These are phyloP conservation scores for Okapia johnstoni DNA, from an alignment of 2,113 vertebrate genomes.

Conservation along the genomic window DNA sequence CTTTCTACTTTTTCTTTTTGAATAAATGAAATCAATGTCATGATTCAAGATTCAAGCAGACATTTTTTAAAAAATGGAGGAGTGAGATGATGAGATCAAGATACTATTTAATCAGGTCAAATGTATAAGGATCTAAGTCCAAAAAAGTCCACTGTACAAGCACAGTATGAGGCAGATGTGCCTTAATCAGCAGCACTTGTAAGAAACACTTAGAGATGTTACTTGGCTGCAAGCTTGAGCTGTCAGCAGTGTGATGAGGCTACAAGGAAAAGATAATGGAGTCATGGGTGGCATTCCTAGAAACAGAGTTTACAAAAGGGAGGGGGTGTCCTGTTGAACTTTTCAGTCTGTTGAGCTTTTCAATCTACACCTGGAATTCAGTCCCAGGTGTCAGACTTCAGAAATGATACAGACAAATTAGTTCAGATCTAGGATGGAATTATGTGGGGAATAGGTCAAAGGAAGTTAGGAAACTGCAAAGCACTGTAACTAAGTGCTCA, in stretches of 20 bases:
- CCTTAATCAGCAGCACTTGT: slow-evolving; percentile 37
- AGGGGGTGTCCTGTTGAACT: neutral
- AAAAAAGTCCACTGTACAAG: neutral
- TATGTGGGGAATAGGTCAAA: neutral
- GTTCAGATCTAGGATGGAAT: neutral
- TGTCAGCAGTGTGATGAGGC: neutral
- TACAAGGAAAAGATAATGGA: neutral
- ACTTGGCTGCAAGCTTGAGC: neutral
- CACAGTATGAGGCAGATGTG: slow-evolving; percentile 5
- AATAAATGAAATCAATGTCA: neutral
- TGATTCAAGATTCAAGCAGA: slow-evolving; percentile 10
- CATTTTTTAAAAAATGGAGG: neutral
- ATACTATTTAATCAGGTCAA: slow-evolving; percentile 62
- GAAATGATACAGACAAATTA: neutral
- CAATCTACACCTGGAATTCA: neutral
- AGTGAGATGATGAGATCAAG: slow-evolving; percentile 47
- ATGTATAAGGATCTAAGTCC: slow-evolving; percentile 30
- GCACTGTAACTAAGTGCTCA: neutral
- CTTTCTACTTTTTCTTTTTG: neutral
- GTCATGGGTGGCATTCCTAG: neutral
- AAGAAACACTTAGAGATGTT: slow-evolving; percentile 14
- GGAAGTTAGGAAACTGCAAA: neutral
- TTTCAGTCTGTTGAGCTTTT: neutral
- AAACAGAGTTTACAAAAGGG: neutral
- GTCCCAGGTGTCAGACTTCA: neutral